Conservation (phyloP, 2,888 invertebrate species). For the Hirtodrosophila alboralis region DNA sequence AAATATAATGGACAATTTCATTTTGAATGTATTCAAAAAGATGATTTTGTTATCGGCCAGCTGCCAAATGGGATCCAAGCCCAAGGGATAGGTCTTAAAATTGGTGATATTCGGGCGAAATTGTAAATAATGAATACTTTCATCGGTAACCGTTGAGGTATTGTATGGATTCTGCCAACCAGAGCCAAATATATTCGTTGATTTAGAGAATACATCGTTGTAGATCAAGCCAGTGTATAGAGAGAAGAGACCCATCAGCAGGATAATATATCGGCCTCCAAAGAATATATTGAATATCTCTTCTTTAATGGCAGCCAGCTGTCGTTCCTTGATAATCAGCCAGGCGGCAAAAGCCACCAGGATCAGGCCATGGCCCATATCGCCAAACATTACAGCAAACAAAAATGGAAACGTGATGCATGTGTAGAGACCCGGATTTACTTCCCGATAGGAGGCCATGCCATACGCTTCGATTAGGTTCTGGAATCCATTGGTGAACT, state of each 20-base stretch:
- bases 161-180: constrained; percentile 89
- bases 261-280: constrained; percentile 97
- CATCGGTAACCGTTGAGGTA: constrained; percentile 79
- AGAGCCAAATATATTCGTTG: constrained; percentile 96
- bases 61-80: constrained; percentile 92
- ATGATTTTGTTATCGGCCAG: constrained; percentile 94
- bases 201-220: constrained; percentile 98
- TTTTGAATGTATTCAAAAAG: constrained; percentile 97
- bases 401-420: constrained; percentile 97
- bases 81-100: constrained; percentile 91
- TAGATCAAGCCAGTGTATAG: constrained; percentile 99
- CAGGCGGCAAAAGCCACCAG: constrained; percentile 91
- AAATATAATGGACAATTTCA: constrained; percentile 97
- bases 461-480: constrained; percentile 97
- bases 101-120: constrained; percentile 84
- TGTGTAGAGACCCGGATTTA: constrained; percentile 95
- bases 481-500: constrained; percentile 97
- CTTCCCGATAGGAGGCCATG: constrained; percentile 95
- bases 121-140: constrained; percentile 27
- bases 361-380: constrained; percentile 94
- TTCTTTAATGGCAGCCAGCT: constrained; percentile 88
- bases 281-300: constrained; percentile 99
- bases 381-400: constrained; percentile 98
- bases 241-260: constrained; percentile 98
- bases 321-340: constrained; percentile 92